Conservation (phyloP, 2,888 invertebrate species). For the Synergus laeviventris region DNA sequence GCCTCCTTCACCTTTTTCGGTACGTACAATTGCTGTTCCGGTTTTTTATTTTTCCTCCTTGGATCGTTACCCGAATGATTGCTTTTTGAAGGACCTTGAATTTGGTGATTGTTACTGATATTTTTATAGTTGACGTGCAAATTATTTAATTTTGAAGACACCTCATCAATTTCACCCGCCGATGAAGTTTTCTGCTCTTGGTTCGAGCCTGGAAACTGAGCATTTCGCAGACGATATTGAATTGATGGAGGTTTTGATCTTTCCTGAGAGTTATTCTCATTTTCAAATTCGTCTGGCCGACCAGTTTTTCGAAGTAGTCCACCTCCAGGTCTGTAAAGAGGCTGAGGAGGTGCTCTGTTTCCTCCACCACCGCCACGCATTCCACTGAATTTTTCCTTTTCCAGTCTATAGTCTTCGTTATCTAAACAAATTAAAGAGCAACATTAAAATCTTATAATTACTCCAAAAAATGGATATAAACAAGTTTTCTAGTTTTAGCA, state of each 20-base stretch:
- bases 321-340: slow-evolving; percentile 86
- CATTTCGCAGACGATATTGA: slow-evolving; percentile 67
- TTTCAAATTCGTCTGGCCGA: slow-evolving; percentile 80
- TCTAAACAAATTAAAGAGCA: slow-evolving; percentile 29
- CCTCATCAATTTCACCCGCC: slow-evolving; percentile 61
- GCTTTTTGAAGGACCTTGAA: slow-evolving; percentile 59
- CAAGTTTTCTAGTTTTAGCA: too few species aligned
- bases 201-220: slow-evolving; percentile 61
- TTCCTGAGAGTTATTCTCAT: slow-evolving; percentile 64
- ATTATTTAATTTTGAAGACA: slow-evolving; percentile 67
- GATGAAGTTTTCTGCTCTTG: slow-evolving; percentile 57
- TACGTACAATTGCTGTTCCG: slow-evolving; percentile 79
- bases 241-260: slow-evolving; percentile 65
- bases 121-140: slow-evolving; percentile 66
- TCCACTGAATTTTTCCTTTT: slow-evolving; percentile 70
- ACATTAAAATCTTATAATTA: too few species aligned
- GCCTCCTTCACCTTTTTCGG: slow-evolving; percentile 77
- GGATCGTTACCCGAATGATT: slow-evolving; percentile 52
- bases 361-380: slow-evolving; percentile 80
- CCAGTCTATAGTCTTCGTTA: slow-evolving; percentile 61
- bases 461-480: not conserved
- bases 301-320: slow-evolving; percentile 84
- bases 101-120: slow-evolving; percentile 64
- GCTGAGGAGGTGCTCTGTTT: slow-evolving; percentile 83
- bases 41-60: slow-evolving; percentile 76